These are phyloP conservation scores for Myripristis murdjan DNA, from an alignment of 2,797 vertebrate genomes.

Conservation along the genomic window DNA sequence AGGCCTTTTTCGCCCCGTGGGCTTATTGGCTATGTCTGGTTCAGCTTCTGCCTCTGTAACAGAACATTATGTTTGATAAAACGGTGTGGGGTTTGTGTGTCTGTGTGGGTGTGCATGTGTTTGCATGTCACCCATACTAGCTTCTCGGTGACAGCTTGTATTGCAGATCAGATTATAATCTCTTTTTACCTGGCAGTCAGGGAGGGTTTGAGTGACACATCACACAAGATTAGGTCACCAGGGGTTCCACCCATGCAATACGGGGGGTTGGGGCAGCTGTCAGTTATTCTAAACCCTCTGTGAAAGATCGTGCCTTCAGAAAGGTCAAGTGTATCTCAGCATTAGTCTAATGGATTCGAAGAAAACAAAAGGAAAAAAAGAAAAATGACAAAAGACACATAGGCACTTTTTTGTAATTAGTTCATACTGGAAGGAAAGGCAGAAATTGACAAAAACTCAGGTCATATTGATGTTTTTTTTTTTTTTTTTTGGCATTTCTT, in stretches of 20 bases:
- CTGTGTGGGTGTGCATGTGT: slow-evolving; percentile 32
- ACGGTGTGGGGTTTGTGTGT: slow-evolving; percentile 23
- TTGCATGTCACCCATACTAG: slow-evolving; percentile 36
- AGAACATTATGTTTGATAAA: slow-evolving; percentile 59
- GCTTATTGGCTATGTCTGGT: slow-evolving; percentile 61
- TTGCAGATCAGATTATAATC: slow-evolving; percentile 73
- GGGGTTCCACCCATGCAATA: slow-evolving; percentile 53
- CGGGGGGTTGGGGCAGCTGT: slow-evolving; percentile 17
- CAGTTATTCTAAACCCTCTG: slow-evolving; percentile 39
- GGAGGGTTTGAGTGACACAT: slow-evolving; percentile 71
- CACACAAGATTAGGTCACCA: slow-evolving; percentile 65
- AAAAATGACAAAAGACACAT: slow-evolving; percentile 12
- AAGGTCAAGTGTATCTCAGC: slow-evolving; percentile 48
- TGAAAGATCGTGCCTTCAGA: slow-evolving; percentile 43
- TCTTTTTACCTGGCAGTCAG: slow-evolving; percentile 71
- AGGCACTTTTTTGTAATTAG: background rate
- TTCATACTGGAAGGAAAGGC: background rate
- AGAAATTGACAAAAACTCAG: background rate
- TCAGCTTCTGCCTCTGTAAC: slow-evolving; percentile 53
- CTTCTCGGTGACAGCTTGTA: slow-evolving; percentile 56
- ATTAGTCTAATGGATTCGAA: background rate
- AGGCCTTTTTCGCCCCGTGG: slow-evolving; percentile 40
- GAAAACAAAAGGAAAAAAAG: background rate
- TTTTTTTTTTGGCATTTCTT: slow-evolving; percentile 15
- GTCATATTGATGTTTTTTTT: background rate